Base-by-base conservation (phyloP, 2,113 vertebrate genomes). In the Bostrychus sinensis region DNA sequence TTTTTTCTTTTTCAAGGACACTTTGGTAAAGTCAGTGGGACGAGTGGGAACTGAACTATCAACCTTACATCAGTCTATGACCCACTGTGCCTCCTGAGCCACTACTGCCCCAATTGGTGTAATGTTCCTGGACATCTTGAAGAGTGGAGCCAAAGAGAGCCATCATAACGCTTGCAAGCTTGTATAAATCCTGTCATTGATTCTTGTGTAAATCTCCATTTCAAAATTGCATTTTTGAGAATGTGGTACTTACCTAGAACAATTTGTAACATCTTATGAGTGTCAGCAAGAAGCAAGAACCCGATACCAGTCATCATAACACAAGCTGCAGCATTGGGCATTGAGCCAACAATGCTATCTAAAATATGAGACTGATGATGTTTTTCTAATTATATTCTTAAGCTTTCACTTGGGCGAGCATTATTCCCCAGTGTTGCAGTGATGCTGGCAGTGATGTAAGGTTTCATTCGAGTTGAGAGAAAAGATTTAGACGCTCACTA, bases 371-470 rank as follows among this genome's bases (percentile, higher is more conserved):
- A 34, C 43, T 77, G 66, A 56, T 66, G 70, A 75, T 76, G 70
- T 75, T 84, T 78, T 72, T 60, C 73, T 81, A 76, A 80, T 82
- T 83, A 69, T 72, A 61, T 78, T 73, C 32, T 48, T 55, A 66
- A 66, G 32, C 62, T 67, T 38, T 26, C 61, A 76, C 62, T 76
- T 34, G 62, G 67, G 53, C 34, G 46, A 43, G 75, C 59, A 50
- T 39, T 9, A 39, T 69, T 75, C 4, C n/a, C 30, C 13, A 56
- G 61, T 66, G 46, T 56, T 53, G 62, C 54, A 41, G 50, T 56
- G 41, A 61, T 45, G 56, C 22, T 60, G 68, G 51, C 48, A 58
- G 28, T 26, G 41, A 43, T 75, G 42, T 54, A 75, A 63, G 64
- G 42, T 61, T 63, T 37, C 53, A 45, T 56, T 57, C 62, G 41